Conservation (phyloP, 2,888 invertebrate species). For the Nyleta sp. region DNA sequence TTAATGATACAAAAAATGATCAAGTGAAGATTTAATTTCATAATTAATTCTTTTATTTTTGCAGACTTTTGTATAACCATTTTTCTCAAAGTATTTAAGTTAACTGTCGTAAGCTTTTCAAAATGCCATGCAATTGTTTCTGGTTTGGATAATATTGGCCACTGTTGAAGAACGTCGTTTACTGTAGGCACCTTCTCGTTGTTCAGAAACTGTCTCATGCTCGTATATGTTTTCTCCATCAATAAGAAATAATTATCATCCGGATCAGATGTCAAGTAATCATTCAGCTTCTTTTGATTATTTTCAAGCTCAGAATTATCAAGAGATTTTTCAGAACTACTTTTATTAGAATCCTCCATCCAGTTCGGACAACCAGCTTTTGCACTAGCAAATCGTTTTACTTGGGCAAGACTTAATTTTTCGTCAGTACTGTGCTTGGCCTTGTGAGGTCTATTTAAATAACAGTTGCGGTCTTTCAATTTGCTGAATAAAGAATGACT, state of each 20-base stretch:
- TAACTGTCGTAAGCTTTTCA: constrained; percentile 12
- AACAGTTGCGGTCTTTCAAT: constrained; percentile 13
- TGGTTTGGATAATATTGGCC: constrained; percentile 15
- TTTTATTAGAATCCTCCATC: neutral
- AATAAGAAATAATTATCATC: constrained; percentile 3
- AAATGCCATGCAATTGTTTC: constrained; percentile 17
- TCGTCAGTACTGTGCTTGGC: neutral
- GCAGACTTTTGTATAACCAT: neutral
- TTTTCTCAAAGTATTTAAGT: constrained; percentile 2
- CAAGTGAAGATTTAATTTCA: no score
- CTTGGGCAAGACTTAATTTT: neutral
- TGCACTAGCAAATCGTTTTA: constrained; percentile 11
- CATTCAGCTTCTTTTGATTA: neutral
- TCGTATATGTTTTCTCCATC: neutral
- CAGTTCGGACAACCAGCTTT: constrained; percentile 29
- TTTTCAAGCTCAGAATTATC: neutral
- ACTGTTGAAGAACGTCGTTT: neutral
- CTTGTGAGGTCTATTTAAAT: constrained; percentile 34
- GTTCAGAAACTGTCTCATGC: constrained; percentile 7
- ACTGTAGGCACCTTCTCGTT: constrained; percentile 6
- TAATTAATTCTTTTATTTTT: constrained; percentile 4
- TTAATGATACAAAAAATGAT: neutral
- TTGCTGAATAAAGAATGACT: constrained; percentile 5
- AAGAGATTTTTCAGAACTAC: neutral
- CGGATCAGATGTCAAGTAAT: neutral